Conservation (phyloP, 1,140 invertebrate genomes). For the Anastrepha ludens region DNA sequence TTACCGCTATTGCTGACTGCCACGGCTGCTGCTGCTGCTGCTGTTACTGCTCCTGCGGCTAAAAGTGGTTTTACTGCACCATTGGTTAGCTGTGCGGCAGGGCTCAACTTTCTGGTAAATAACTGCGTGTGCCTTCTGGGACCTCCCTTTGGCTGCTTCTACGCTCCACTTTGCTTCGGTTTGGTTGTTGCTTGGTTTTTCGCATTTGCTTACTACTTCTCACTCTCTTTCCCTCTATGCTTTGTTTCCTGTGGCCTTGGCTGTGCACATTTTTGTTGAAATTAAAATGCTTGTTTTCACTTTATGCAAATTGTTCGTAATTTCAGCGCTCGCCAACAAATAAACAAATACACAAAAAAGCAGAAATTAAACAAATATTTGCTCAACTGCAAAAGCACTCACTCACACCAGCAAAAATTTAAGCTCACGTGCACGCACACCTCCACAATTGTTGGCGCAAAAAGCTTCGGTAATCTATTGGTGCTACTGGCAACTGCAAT, state of each 20-base stretch:
- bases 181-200: not conserved
- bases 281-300: constrained; percentile 57
- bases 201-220: not conserved
- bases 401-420: not conserved
- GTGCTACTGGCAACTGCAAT: not conserved
- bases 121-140: constrained; percentile 23
- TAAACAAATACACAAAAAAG: not conserved
- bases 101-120: not conserved
- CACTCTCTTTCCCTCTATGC: not conserved
- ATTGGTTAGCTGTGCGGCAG: not conserved
- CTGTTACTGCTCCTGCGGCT: not conserved
- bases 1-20: not conserved
- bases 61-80: not conserved
- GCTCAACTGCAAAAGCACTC: constrained; percentile 20
- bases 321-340: constrained; percentile 30
- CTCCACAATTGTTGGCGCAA: not conserved
- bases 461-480: constrained; percentile 21
- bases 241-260: not conserved
- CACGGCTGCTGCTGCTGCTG: too few species aligned
- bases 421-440: not conserved
- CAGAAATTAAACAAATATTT: constrained; percentile 38
- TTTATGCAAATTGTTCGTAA: constrained; percentile 56
- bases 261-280: constrained; percentile 53
- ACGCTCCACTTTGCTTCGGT: not conserved
- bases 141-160: not conserved